Conservation (phyloP, 2,113 vertebrate species). For the Noturus placidus region DNA sequence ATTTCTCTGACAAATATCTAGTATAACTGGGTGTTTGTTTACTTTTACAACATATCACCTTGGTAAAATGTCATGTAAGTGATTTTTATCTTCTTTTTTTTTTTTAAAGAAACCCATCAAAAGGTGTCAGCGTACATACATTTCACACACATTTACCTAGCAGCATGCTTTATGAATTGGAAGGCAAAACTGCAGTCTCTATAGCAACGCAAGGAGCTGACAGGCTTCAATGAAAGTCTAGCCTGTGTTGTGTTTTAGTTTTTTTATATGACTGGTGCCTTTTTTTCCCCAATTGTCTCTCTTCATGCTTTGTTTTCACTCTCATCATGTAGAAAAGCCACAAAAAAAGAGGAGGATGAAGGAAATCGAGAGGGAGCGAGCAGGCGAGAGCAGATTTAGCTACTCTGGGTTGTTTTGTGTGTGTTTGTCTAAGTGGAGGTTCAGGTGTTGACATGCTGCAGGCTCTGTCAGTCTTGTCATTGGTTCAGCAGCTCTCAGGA, state of each 20-base stretch:
- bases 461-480: conserved; percentile 28
- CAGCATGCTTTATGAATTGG: conserved; percentile 12
- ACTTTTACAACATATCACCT: neutral
- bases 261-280: neutral
- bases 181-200: conserved; percentile 33
- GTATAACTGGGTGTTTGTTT: neutral
- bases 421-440: neutral
- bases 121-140: neutral
- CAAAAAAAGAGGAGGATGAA: conserved; percentile 22
- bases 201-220: conserved; percentile 45
- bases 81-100: neutral
- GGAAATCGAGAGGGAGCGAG: neutral
- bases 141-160: conserved; percentile 17
- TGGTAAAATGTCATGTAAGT: too few species aligned
- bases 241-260: neutral
- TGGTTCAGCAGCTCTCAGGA: conserved; percentile 9
- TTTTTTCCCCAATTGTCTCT: neutral
- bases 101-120: neutral
- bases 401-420: neutral
- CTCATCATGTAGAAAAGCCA: conserved; percentile 39
- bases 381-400: neutral
- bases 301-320: conserved; percentile 26
- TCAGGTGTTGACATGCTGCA: conserved; percentile 39
- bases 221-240: conserved; percentile 28
- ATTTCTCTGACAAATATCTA: neutral